Percentiles rank a stretch among this genome's conserved stretches.
These are phyloP conservation scores for Ovibos moschatus DNA, from an alignment of 2,113 vertebrate species.

Conservation along the genomic window DNA sequence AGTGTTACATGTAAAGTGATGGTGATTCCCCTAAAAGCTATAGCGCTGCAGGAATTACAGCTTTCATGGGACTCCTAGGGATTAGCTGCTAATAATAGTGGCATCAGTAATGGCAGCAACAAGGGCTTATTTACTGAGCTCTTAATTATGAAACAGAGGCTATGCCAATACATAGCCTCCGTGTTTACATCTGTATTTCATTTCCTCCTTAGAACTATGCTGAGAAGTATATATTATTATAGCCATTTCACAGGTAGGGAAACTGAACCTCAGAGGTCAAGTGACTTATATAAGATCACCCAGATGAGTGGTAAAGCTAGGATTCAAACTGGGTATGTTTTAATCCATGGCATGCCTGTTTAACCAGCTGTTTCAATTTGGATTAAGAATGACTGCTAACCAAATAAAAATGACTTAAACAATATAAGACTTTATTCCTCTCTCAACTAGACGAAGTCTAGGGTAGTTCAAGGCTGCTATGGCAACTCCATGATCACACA, in stretches of 20 bases:
- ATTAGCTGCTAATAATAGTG: neutral
- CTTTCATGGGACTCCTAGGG: neutral
- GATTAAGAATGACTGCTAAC: neutral
- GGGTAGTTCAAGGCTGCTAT: neutral
- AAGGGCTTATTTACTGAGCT: neutral
- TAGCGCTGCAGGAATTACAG: neutral
- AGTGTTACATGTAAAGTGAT: neutral
- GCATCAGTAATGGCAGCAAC: neutral
- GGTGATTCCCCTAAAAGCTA: neutral
- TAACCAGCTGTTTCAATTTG: neutral
- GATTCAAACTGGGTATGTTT: neutral
- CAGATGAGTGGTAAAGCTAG: neutral
- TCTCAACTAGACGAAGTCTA: neutral
- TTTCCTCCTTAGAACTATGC: neutral
- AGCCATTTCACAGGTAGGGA: neutral
- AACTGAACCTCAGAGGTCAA: neutral
- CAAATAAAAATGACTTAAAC: neutral
- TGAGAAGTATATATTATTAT: neutral
- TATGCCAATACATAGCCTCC: neutral
- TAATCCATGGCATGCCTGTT: neutral
- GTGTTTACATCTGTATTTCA: neutral
- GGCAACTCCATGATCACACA: neutral
- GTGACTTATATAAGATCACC: neutral
- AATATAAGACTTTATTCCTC: neutral
- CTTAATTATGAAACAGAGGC: neutral